These are phyloP conservation scores for Xestia c-nigrum DNA, from an alignment of 2,888 invertebrate species.

Conservation along the genomic window DNA sequence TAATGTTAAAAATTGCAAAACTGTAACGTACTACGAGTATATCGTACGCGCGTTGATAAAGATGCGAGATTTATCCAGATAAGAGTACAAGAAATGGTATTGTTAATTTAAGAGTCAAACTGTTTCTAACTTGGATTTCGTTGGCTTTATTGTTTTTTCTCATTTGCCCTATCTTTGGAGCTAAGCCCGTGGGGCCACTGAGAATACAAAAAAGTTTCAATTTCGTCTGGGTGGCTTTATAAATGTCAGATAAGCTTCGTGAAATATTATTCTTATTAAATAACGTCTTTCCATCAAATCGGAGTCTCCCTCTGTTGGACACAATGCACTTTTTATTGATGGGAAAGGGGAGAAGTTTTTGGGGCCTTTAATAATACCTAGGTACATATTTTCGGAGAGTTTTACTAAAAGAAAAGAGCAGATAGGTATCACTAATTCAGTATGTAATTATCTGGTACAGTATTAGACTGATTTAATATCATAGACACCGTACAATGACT, in stretches of 20 bases:
- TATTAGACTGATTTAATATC: too few relatives aligned
- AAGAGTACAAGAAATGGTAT: background rate
- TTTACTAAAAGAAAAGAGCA: background rate
- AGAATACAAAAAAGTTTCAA: background rate
- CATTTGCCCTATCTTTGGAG: background rate
- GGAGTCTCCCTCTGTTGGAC: background rate
- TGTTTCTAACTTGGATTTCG: background rate
- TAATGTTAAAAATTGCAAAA: conserved; percentile 10
- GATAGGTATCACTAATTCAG: too few relatives aligned
- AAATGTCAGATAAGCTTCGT: background rate
- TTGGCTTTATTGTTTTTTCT: background rate
- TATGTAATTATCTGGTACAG: background rate
- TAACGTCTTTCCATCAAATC: background rate
- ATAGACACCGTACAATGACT: conserved; percentile 15
- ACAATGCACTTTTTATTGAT: background rate
- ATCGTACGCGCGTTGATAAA: background rate
- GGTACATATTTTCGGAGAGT: background rate
- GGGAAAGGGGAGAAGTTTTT: background rate
- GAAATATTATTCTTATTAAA: conserved; percentile 1
- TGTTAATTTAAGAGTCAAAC: background rate
- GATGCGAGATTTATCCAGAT: background rate
- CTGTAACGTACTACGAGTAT: background rate
- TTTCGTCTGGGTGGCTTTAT: background rate
- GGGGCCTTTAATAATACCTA: background rate
- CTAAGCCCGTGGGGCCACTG: background rate